Conservation (phyloP, 2,888 invertebrate species). For the Campopleginae sp. region DNA sequence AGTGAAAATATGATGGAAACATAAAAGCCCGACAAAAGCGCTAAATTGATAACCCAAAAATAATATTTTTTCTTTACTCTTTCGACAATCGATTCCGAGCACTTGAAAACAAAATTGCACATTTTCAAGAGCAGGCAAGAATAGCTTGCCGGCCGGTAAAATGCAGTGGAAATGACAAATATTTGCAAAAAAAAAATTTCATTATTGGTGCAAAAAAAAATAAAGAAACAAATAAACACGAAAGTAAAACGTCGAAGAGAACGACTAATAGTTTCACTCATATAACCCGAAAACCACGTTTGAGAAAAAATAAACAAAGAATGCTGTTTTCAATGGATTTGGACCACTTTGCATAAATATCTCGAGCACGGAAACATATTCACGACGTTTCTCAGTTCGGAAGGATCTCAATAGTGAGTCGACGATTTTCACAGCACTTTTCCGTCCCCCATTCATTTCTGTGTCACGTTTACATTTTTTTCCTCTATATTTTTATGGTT, state of each 20-base stretch:
- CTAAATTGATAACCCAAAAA: background rate
- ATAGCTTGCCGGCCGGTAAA: background rate
- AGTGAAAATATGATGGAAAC: background rate
- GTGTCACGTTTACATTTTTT: background rate
- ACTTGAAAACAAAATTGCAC: background rate
- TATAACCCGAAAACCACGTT: background rate
- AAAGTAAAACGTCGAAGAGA: background rate
- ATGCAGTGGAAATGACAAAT: background rate
- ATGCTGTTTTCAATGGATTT: slow-evolving; percentile 13
- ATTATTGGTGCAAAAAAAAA: background rate
- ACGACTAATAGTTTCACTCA: background rate
- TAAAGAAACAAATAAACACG: background rate
- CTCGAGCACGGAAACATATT: slow-evolving; percentile 48
- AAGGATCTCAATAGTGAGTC: slow-evolving; percentile 9
- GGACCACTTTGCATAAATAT: slow-evolving; percentile 59
- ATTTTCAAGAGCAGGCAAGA: background rate
- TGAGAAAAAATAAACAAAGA: slow-evolving; percentile 9
- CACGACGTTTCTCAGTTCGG: slow-evolving; percentile 24
- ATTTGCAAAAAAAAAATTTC: background rate
- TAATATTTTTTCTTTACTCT: background rate
- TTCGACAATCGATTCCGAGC: background rate
- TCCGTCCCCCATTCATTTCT: background rate
- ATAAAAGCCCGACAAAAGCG: background rate
- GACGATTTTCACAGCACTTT: slow-evolving; percentile 48
- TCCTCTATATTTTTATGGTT: background rate